Evolutionary conservation across 1,140 invertebrate genomes (phyloP).

Genomic region (Achatina immaculata): DNA sequence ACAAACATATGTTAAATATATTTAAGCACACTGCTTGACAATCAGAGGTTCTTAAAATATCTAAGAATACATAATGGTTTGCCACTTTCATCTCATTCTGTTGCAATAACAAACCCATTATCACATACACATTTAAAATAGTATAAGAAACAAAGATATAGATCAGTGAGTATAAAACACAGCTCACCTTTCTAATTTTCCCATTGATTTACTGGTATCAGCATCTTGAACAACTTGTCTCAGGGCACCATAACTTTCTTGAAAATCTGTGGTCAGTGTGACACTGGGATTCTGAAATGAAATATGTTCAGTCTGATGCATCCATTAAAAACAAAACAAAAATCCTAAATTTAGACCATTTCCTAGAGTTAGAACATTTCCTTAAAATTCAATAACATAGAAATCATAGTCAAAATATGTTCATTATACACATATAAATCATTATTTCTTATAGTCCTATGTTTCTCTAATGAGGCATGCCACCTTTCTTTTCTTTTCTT

Average conservation of each 20-base stretch:
- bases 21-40: not conserved
- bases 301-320: not conserved
- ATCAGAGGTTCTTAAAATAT: not conserved
- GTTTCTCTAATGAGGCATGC: not conserved
- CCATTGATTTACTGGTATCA: constrained; percentile 38
- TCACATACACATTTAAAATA: not conserved
- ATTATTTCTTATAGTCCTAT: not conserved
- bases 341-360: not conserved
- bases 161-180: not conserved
- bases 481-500: not conserved
- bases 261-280: constrained; percentile 38
- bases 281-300: constrained; percentile 45
- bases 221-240: constrained; percentile 40
- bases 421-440: not conserved
- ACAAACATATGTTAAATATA: not conserved
- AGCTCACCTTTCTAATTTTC: constrained; percentile 41
- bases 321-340: not conserved
- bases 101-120: not conserved
- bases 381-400: not conserved
- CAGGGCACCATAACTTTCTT: constrained; percentile 41
- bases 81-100: not conserved
- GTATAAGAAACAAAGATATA: not conserved
- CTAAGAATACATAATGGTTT: not conserved
- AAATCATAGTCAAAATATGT: not conserved
- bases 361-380: not conserved